Conservation (phyloP, 2,113 vertebrate species). For the Corythoichthys intestinalis region DNA sequence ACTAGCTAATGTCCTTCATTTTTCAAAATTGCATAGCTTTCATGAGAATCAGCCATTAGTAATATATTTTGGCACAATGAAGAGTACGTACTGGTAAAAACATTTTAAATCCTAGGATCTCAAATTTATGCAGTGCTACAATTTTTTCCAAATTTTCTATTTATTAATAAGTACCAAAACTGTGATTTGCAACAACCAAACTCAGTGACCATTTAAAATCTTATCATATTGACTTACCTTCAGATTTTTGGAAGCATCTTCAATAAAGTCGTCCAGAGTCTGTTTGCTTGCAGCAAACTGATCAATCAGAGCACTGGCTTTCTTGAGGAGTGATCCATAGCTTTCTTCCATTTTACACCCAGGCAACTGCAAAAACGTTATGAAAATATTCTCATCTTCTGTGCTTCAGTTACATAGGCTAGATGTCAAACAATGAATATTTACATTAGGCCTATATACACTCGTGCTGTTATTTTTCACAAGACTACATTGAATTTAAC, state of each 20-base stretch:
- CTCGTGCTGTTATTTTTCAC: background rate
- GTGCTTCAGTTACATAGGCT: background rate
- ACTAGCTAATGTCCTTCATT: too few relatives aligned
- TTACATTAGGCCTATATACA: background rate
- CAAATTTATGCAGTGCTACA: too few relatives aligned
- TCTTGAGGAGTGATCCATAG: constrained; percentile 70
- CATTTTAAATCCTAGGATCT: too few relatives aligned
- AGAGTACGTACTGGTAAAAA: too few relatives aligned
- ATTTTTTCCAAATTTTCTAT: too few relatives aligned
- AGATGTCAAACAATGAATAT: background rate
- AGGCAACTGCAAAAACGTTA: background rate
- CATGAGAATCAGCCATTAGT: too few relatives aligned
- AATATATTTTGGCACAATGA: too few relatives aligned
- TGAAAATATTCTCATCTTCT: background rate
- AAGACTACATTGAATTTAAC: background rate
- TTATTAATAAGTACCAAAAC: background rate
- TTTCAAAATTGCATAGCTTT: too few relatives aligned
- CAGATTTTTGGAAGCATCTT: constrained; percentile 63
- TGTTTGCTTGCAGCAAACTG: constrained; percentile 71
- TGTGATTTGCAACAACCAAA: too few relatives aligned
- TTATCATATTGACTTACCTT: constrained; percentile 67
- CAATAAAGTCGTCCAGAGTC: constrained; percentile 75
- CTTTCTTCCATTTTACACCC: constrained; percentile 71
- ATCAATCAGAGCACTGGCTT: constrained; percentile 72
- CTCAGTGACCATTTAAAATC: background rate